phyloP scores from a whole-genome alignment of 2,888 invertebrate species.

The Helobdella robusta region DNA sequence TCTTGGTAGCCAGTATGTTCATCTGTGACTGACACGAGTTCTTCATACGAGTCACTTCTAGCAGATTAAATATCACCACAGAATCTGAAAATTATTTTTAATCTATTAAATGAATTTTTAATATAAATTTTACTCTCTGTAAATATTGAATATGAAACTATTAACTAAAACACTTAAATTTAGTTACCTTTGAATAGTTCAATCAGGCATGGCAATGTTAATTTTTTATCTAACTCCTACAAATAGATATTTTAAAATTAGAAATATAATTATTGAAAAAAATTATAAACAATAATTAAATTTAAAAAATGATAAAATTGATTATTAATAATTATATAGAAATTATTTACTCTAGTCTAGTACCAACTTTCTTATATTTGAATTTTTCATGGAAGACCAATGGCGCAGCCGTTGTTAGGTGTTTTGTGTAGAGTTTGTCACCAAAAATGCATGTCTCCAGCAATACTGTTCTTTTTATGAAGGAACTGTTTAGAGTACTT shows the following conservation, averaged over 20 bases:
- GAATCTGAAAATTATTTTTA: background rate
- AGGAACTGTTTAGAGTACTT: too few species aligned
- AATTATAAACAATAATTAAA: background rate
- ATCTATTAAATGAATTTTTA: background rate
- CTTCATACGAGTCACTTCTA: background rate
- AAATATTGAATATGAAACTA: too few species aligned
- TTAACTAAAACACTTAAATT: too few species aligned
- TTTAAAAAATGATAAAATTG: background rate
- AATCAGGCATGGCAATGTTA: background rate
- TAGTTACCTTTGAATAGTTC: constrained; percentile 13
- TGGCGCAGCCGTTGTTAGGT: background rate
- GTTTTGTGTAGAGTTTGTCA: background rate
- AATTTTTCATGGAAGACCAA: constrained; percentile 17
- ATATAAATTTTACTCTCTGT: too few species aligned
- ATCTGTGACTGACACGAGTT: background rate
- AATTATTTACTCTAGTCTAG: background rate
- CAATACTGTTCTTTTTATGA: background rate
- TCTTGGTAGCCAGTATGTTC: background rate
- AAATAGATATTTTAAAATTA: background rate
- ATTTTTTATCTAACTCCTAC: constrained; percentile 17
- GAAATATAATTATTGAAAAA: background rate
- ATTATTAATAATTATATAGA: background rate
- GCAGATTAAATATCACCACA: constrained; percentile 5
- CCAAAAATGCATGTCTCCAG: constrained; percentile 15
- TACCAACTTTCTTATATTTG: constrained; percentile 9